These are phyloP conservation scores for Ectemnius cavifrons DNA, from an alignment of 2,888 invertebrate genomes.

Conservation along the genomic window DNA sequence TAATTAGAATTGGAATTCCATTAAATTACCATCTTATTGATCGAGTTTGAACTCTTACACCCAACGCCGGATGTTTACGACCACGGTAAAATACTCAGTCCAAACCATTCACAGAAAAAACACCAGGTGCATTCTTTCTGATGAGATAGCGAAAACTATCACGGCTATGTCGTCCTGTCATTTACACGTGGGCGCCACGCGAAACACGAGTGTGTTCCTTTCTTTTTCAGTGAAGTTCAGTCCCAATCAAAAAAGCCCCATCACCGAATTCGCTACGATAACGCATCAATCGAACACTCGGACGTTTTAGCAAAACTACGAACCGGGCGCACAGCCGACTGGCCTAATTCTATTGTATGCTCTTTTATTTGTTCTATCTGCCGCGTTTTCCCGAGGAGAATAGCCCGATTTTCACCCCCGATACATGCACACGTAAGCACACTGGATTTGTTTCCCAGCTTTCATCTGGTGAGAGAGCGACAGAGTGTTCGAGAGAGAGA, in stretches of 20 bases:
- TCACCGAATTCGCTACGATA: slow-evolving; percentile 4
- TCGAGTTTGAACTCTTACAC: background rate
- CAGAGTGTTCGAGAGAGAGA: background rate
- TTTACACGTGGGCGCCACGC: background rate
- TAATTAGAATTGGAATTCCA: background rate
- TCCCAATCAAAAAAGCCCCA: slow-evolving; percentile 4
- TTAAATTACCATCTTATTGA: slow-evolving; percentile 5
- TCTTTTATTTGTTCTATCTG: slow-evolving; percentile 2
- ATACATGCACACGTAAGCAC: too few relatives aligned
- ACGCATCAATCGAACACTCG: slow-evolving; percentile 1
- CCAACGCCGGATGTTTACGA: too few relatives aligned
- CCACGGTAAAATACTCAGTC: too few relatives aligned
- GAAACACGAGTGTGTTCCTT: background rate
- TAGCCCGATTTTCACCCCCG: slow-evolving; percentile 3
- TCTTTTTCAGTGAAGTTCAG: background rate
- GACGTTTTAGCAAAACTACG: slow-evolving; percentile 2
- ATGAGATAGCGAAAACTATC: too few relatives aligned
- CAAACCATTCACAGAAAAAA: too few relatives aligned
- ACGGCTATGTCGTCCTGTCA: too few relatives aligned
- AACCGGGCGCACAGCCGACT: background rate
- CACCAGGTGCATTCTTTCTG: too few relatives aligned
- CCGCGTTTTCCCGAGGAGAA: background rate
- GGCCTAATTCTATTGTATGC: slow-evolving; percentile 6
- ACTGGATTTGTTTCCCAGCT: background rate
- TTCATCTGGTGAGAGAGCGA: background rate